Evolutionary conservation across 2,113 vertebrate genomes (phyloP).

Genomic region (Abramis brama): DNA sequence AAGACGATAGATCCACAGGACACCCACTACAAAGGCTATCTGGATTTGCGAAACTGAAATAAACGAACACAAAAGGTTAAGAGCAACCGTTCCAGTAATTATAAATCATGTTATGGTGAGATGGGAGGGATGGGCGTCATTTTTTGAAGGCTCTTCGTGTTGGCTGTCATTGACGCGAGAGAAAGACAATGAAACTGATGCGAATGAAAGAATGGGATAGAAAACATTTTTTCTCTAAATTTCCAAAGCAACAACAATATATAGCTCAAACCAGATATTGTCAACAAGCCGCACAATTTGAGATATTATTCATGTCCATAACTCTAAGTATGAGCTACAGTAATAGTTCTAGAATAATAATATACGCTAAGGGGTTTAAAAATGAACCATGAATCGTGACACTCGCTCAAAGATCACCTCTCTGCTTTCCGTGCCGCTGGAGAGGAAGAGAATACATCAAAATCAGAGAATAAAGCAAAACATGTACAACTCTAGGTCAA

Average conservation of each 20-base stretch:
- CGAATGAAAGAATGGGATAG: background rate
- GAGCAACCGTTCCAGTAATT: slow-evolving; percentile 28
- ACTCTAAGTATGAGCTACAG: background rate
- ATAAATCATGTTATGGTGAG: background rate
- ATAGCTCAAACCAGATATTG: background rate
- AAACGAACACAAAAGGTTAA: slow-evolving; percentile 33
- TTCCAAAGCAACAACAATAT: background rate
- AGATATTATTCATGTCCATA: background rate
- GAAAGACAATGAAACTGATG: slow-evolving; percentile 21
- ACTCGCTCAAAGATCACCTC: background rate
- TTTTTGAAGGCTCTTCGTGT: slow-evolving; percentile 3
- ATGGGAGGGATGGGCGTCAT: background rate
- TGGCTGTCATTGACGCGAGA: background rate
- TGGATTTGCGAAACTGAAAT: slow-evolving; percentile 18
- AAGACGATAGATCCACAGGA: slow-evolving; percentile 26
- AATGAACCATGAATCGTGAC: background rate
- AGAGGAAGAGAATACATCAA: background rate
- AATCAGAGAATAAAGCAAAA: background rate
- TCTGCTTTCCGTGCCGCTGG: background rate
- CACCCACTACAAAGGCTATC: slow-evolving; percentile 19
- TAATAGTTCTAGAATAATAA: background rate
- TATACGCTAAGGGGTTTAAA: background rate
- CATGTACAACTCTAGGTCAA: background rate
- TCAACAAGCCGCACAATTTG: background rate
- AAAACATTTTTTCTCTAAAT: background rate